Conservation (phyloP, 1,140 invertebrate genomes). For the Diachasmimorpha longicaudata region DNA sequence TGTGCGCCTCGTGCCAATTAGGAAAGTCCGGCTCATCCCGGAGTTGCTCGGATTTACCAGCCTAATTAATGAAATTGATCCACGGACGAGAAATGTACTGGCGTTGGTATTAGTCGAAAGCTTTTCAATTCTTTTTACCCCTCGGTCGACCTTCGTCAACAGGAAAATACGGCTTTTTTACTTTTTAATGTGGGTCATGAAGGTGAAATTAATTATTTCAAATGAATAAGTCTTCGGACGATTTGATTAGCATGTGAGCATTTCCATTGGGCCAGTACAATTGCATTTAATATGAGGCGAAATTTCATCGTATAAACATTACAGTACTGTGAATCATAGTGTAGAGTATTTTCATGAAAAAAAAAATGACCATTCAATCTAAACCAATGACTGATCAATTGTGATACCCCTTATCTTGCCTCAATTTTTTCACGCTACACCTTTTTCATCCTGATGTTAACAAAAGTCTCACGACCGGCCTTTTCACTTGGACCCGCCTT, state of each 20-base stretch:
- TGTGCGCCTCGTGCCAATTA: constrained; percentile 10
- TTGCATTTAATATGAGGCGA: neutral
- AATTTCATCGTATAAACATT: neutral
- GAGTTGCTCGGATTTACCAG: constrained; percentile 48
- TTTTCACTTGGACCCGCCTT: neutral
- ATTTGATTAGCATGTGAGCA: neutral
- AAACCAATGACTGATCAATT: neutral
- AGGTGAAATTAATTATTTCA: neutral
- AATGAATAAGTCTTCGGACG: neutral
- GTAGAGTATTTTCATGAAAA: neutral
- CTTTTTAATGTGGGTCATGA: neutral
- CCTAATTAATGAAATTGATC: constrained; percentile 58
- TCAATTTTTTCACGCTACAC: neutral
- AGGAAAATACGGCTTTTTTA: neutral
- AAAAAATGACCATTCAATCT: neutral
- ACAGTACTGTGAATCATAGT: neutral
- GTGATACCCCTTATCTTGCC: neutral
- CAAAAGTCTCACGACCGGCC: neutral
- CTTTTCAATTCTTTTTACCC: neutral
- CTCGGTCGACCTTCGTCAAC: neutral
- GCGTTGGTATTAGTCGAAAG: neutral
- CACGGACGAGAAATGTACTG: constrained; percentile 26
- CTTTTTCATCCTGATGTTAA: neutral
- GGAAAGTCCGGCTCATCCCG: constrained; percentile 3
- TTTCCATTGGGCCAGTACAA: too few species aligned